These are phyloP conservation scores for Heliconius sara DNA, from an alignment of 2,888 invertebrate species.

Conservation along the genomic window DNA sequence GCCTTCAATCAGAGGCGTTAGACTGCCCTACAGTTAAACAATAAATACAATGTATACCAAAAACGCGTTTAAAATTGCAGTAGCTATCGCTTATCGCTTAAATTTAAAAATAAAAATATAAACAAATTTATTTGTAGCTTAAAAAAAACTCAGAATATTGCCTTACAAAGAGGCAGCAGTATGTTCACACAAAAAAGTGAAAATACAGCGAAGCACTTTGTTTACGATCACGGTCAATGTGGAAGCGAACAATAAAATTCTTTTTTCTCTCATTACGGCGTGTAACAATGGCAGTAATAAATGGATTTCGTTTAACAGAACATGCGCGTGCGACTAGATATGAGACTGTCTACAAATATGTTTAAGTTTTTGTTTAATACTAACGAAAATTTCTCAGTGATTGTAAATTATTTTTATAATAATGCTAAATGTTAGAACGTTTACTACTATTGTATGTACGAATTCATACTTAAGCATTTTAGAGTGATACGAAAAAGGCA, in stretches of 20 bases:
- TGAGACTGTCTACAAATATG: conserved; percentile 33
- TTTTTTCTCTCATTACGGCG: conserved; percentile 63
- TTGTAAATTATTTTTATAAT: background rate
- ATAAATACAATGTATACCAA: background rate
- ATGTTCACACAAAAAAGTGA: conserved; percentile 41
- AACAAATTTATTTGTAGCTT: conserved; percentile 1
- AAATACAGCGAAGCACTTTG: conserved; percentile 48
- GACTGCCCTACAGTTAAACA: too few relatives aligned
- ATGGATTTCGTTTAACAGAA: conserved; percentile 53
- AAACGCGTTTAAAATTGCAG: background rate
- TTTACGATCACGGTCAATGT: conserved; percentile 58
- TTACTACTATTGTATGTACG: background rate
- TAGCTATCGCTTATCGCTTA: background rate
- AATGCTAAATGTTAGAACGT: background rate
- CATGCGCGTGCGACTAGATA: conserved; percentile 44
- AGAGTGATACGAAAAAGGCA: background rate
- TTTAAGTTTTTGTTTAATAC: background rate
- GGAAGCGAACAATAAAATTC: conserved; percentile 54
- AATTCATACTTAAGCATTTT: background rate
- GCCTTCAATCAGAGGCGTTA: too few relatives aligned
- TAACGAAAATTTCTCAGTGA: background rate
- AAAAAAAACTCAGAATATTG: conserved; percentile 19
- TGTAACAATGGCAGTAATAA: conserved; percentile 61
- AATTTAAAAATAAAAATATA: background rate
- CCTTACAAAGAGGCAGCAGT: conserved; percentile 30